phyloP scores from a whole-genome alignment of 2,797 vertebrate genomes.

The Coregonus suidteri region DNA sequence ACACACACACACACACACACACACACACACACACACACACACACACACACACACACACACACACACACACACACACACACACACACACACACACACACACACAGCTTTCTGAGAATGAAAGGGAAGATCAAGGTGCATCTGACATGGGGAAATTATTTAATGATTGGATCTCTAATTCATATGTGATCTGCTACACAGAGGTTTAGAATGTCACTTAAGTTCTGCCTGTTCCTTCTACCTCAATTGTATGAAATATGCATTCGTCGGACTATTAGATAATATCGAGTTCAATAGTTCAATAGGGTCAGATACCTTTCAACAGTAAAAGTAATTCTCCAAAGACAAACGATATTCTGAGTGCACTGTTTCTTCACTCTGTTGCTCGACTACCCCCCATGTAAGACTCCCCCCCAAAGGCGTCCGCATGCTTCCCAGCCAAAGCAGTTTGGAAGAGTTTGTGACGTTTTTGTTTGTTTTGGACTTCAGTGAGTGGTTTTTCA shows the following conservation, averaged over 20 bases:
- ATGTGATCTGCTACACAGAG: neutral
- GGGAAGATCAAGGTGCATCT: neutral
- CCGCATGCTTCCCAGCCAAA: too few species aligned
- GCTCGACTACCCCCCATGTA: too few species aligned
- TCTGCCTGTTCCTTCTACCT: neutral
- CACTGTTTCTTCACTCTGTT: too few species aligned
- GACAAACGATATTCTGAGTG: too few species aligned
- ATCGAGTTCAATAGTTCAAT: neutral
- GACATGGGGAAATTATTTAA: neutral
- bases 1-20: neutral
- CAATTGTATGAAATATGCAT: conserved; percentile 6
- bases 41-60: neutral
- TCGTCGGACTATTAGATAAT: neutral
- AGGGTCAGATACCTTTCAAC: neutral
- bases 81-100: neutral
- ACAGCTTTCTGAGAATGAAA: neutral
- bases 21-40: neutral
- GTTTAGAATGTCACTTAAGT: neutral
- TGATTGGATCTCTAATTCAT: neutral
- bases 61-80: neutral
- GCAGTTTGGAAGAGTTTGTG: too few species aligned
- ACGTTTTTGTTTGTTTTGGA: too few species aligned
- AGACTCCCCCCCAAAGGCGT: too few species aligned
- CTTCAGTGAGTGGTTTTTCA: too few species aligned
- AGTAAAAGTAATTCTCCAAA: too few species aligned